Percentiles rank a stretch among this genome's conserved stretches.
These are phyloP conservation scores for Porites evermanni DNA, from an alignment of 92 coral and sea anemone species.

Conservation along the genomic window DNA sequence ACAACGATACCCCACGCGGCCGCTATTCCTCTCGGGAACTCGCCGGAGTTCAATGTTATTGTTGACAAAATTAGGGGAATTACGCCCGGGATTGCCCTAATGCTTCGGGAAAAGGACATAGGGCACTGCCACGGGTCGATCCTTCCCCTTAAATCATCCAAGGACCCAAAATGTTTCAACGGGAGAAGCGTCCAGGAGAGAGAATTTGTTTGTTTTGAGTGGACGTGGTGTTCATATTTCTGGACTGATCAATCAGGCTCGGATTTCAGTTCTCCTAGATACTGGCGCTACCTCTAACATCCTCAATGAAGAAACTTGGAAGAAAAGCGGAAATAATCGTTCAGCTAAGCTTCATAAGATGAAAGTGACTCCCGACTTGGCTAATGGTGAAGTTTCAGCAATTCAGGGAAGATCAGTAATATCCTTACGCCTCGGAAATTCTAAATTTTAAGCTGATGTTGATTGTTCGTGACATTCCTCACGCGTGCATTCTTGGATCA, in stretches of 20 bases:
- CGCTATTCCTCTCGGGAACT: background rate
- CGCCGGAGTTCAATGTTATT: background rate
- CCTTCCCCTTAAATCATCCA: slow-evolving; percentile 32
- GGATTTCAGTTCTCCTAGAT: slow-evolving; percentile 48
- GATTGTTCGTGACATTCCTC: slow-evolving; percentile 41
- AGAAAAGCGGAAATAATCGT: slow-evolving; percentile 39
- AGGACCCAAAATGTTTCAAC: background rate
- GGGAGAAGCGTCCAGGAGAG: background rate
- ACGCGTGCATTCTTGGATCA: slow-evolving; percentile 45
- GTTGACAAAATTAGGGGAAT: slow-evolving; percentile 26
- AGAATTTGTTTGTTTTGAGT: slow-evolving; percentile 28
- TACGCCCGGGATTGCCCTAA: slow-evolving; percentile 53
- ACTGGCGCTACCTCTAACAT: slow-evolving; percentile 50
- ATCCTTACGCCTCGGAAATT: slow-evolving; percentile 44
- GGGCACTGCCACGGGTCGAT: slow-evolving; percentile 59
- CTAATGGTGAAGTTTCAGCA: slow-evolving; percentile 26
- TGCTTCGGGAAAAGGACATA: slow-evolving; percentile 25
- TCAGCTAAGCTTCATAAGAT: slow-evolving; percentile 45
- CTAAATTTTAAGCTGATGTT: slow-evolving; percentile 29
- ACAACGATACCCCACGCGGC: background rate
- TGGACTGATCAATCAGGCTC: slow-evolving; percentile 43
- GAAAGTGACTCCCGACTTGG: slow-evolving; percentile 26
- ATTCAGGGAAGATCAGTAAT: slow-evolving; percentile 20
- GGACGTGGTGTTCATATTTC: slow-evolving; percentile 43
- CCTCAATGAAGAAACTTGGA: slow-evolving; percentile 54